These are phyloP conservation scores for Chymomyza procnemis DNA, from an alignment of 2,888 invertebrate genomes.

Conservation along the genomic window DNA sequence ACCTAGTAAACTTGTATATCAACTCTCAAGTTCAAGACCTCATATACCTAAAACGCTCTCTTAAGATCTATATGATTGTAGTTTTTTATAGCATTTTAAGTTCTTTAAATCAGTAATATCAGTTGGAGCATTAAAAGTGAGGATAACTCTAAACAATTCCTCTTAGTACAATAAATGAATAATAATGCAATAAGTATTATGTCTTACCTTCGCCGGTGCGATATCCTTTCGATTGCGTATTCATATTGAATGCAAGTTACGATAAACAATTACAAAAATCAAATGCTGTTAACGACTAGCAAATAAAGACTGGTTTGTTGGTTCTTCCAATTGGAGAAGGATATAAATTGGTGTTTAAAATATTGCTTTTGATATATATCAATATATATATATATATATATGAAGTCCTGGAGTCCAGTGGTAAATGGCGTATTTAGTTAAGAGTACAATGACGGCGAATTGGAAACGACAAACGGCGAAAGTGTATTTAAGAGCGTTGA, in stretches of 20 bases:
- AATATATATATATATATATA: no score
- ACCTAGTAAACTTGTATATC: no score
- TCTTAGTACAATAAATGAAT: no score
- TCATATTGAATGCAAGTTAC: slow-evolving; percentile 61
- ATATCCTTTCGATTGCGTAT: slow-evolving; percentile 78
- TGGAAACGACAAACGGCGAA: not conserved
- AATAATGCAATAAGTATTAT: no score
- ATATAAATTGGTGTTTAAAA: slow-evolving; percentile 4
- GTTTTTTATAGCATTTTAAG: no score
- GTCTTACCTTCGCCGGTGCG: slow-evolving; percentile 77
- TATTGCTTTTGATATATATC: slow-evolving; percentile 6
- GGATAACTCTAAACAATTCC: no score
- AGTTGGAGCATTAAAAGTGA: no score
- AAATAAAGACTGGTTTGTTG: slow-evolving; percentile 47
- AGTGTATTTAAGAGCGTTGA: slow-evolving; percentile 8
- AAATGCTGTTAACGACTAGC: slow-evolving; percentile 69
- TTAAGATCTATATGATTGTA: no score
- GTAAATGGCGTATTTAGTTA: not conserved
- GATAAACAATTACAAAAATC: slow-evolving; percentile 35
- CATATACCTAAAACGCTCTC: no score
- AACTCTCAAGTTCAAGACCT: no score
- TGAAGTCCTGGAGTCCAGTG: not conserved
- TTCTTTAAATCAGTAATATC: no score
- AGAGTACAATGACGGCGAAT: no score
- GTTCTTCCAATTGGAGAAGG: not conserved